A percentile compares a stretch with the other conserved stretches of the same genome.
Evolutionary conservation across 2,888 invertebrate genomes (phyloP).

Genomic region (Helicoverpa assulta): DNA sequence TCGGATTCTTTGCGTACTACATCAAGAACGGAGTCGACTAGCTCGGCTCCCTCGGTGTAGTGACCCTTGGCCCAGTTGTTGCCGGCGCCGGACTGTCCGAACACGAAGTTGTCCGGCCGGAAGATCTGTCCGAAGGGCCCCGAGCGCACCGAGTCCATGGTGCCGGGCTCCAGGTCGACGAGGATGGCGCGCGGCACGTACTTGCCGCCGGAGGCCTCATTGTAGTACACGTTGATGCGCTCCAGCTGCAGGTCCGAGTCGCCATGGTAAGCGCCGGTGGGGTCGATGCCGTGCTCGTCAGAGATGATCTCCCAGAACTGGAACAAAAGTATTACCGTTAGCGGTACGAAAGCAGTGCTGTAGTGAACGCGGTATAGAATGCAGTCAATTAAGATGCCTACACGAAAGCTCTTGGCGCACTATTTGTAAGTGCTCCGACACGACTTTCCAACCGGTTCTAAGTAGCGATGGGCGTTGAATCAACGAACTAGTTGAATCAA

Average conservation of each 20-base stretch:
- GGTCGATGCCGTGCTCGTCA: constrained; percentile 98
- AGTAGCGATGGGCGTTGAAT: too few species aligned
- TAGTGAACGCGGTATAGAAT: constrained; percentile 65
- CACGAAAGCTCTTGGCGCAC: constrained; percentile 77
- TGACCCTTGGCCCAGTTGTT: constrained; percentile 98
- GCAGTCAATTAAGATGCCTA: constrained; percentile 79
- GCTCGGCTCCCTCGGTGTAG: constrained; percentile 97
- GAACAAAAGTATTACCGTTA: constrained; percentile 92
- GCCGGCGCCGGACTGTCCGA: constrained; percentile 96
- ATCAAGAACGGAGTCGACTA: constrained; percentile 94
- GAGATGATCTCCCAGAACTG: constrained; percentile 98
- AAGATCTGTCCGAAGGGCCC: constrained; percentile 98
- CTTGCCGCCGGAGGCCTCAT: constrained; percentile 97
- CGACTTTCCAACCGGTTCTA: constrained; percentile 86
- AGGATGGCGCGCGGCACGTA: constrained; percentile 98
- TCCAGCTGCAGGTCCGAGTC: constrained; percentile 98
- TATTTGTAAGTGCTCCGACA: constrained; percentile 70
- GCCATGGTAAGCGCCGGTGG: constrained; percentile 96
- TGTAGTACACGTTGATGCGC: constrained; percentile 98
- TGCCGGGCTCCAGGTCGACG: constrained; percentile 98
- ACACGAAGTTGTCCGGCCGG: constrained; percentile 98
- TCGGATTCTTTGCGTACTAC: constrained; percentile 96
- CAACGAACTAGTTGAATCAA: too few species aligned
- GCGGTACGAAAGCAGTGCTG: constrained; percentile 79
- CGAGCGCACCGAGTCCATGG: constrained; percentile 98